phyloP scores from a whole-genome alignment of 2,113 vertebrate species.

The Chaenocephalus aceratus region DNA sequence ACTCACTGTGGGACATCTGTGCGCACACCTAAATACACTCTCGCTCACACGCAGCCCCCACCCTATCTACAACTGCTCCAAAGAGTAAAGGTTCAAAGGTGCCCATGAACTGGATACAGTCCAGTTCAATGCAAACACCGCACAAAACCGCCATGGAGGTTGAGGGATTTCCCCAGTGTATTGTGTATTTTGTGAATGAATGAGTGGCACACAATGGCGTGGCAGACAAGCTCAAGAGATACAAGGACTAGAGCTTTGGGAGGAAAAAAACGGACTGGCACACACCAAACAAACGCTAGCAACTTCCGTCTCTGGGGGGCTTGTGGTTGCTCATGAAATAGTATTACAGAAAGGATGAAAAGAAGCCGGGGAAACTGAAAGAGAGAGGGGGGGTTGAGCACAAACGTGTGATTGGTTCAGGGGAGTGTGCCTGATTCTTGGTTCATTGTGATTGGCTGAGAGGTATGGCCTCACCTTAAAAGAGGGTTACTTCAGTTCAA shows the following conservation, averaged over 20 bases:
- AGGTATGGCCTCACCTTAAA: conserved; percentile 82
- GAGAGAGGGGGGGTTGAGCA: conserved; percentile 9
- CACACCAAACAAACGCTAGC: conserved; percentile 41
- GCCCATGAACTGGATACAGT: conserved; percentile 3
- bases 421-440: conserved; percentile 78
- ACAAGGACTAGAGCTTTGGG: conserved; percentile 49
- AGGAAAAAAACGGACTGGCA: conserved; percentile 33
- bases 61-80: background rate
- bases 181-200: conserved; percentile 73
- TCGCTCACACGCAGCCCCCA: background rate
- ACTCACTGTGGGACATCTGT: conserved; percentile 24
- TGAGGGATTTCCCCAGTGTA: conserved; percentile 54
- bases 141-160: conserved; percentile 21
- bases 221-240: conserved; percentile 46
- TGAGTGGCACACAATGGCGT: conserved; percentile 63
- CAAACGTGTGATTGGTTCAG: conserved; percentile 77
- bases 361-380: conserved; percentile 30
- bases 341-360: conserved; percentile 66
- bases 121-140: conserved; percentile 38
- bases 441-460: conserved; percentile 74
- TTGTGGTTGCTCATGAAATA: conserved; percentile 70
- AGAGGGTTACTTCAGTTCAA: conserved; percentile 81
- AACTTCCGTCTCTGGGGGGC: conserved; percentile 56
- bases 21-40: conserved; percentile 15
- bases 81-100: conserved; percentile 10